Evolutionary conservation across 2,113 vertebrate genomes (phyloP), one percentile per base, ranked within the genome.

Genomic region (Solea solea): DNA sequence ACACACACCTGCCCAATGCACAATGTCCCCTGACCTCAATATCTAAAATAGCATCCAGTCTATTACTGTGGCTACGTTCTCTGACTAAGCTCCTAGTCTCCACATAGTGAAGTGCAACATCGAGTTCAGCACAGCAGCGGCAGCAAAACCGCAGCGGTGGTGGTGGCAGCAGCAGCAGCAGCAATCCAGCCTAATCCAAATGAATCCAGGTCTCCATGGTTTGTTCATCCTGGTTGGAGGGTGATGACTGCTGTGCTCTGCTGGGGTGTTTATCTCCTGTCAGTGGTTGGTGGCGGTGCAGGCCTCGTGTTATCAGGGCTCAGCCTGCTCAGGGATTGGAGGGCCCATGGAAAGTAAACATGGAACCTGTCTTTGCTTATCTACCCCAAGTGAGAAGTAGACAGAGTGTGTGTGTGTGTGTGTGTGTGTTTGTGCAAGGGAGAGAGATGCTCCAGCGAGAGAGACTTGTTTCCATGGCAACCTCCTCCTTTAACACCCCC

Each of bases 151-250:
- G 81, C 66, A 77, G 78, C 1, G 15, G 48, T 34, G 16, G 69
- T 15, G 45, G 79, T 9, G 8, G 72, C 34, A 4, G 84, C 76
- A 34, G 34, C 34, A 34, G 34, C 34, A 70, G 81, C 60, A 55
- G 71, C 89, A 91, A 93, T 94, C 89, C 89, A 53, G 74, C 73
- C 88, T 93, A 93, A 94, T 93, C 92, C 92, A 93, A 93, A 94
- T 93, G 91, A 94, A 91, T 90, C 90, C 84, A 58, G 86, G 78
- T 84, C 84, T 82, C 78, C 72, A 74, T 85, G 90, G 88, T 89
- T 89, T 81, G 86, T 87, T 90, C 86, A 89, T 89, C 88, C 90
- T 80, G 81, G 91, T 81, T 86, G 80, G 85, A 84, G 83, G 80
- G 88, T 80, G 89, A 88, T 77, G 80, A 85, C 88, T 85, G 82